A percentile compares a stretch with the other conserved stretches of the same genome.
These are phyloP conservation scores for Tetragonula carbonaria DNA, from an alignment of 2,888 invertebrate species.

Conservation along the genomic window DNA sequence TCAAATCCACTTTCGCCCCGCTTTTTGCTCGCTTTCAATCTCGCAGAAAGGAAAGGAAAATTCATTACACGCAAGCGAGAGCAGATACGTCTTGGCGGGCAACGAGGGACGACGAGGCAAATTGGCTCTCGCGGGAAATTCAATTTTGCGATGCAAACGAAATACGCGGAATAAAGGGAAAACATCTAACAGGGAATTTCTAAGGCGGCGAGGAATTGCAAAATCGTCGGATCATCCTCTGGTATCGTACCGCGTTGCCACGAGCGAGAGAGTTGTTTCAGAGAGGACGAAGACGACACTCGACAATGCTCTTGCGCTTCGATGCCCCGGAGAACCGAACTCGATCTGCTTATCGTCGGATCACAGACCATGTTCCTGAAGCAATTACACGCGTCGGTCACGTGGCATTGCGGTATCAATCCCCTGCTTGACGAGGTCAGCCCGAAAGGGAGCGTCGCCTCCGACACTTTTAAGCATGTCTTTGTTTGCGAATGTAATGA, in stretches of 20 bases:
- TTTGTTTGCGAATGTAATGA: background rate
- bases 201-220: conserved; percentile 15
- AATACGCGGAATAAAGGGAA: background rate
- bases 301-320: background rate
- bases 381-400: conserved; percentile 30
- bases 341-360: conserved; percentile 12
- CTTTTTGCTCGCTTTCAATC: background rate
- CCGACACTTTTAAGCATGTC: background rate
- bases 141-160: conserved; percentile 28
- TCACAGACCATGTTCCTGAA: conserved; percentile 25
- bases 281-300: background rate
- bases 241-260: background rate
- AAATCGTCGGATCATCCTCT: conserved; percentile 11
- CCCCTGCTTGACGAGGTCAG: background rate
- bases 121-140: conserved; percentile 21
- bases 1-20: background rate
- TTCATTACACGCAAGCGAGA: background rate
- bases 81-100: too few relatives aligned
- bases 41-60: background rate
- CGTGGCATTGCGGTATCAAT: background rate
- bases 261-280: background rate
- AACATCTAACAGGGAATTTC: background rate
- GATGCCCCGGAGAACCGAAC: background rate
- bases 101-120: background rate
- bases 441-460: background rate